Evolutionary conservation across 2,797 vertebrate species (phyloP).

Genomic region (Phataginus tetradactyla): DNA sequence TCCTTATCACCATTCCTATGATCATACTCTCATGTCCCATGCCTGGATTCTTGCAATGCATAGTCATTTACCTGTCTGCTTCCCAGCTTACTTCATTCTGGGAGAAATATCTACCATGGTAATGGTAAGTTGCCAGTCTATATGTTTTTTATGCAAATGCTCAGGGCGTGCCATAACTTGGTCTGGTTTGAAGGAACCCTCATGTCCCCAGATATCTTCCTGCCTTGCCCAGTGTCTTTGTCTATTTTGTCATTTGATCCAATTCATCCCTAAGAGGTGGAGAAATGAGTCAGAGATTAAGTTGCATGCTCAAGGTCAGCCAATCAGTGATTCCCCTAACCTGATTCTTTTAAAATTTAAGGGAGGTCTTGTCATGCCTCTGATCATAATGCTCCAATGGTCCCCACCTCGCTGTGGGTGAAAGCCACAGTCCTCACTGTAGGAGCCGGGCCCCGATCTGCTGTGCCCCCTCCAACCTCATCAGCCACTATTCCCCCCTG

Average conservation of each 20-base stretch:
- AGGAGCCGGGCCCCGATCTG: not conserved
- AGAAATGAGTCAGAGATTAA: slow-evolving; percentile 31
- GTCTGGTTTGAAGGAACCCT: not conserved
- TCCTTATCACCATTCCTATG: not conserved
- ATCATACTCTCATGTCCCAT: not conserved
- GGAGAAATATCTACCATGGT: not conserved
- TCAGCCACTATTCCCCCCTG: not conserved
- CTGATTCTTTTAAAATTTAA: slow-evolving; percentile 7
- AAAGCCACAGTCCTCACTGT: not conserved
- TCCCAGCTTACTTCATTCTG: not conserved
- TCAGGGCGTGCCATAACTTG: not conserved
- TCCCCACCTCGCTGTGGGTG: not conserved
- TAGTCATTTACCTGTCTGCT: not conserved
- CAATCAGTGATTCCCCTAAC: not conserved
- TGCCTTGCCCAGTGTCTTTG: not conserved
- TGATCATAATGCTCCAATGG: not conserved
- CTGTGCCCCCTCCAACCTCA: not conserved
- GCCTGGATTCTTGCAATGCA: not conserved
- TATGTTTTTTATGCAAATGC: not conserved
- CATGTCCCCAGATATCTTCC: not conserved
- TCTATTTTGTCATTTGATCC: not conserved
- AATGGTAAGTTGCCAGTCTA: not conserved
- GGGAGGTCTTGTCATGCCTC: not conserved
- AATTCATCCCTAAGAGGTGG: not conserved
- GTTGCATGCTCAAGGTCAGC: not conserved